These are phyloP conservation scores for Eupithecia pulchellata DNA, from an alignment of 2,888 invertebrate species.

Conservation along the genomic window DNA sequence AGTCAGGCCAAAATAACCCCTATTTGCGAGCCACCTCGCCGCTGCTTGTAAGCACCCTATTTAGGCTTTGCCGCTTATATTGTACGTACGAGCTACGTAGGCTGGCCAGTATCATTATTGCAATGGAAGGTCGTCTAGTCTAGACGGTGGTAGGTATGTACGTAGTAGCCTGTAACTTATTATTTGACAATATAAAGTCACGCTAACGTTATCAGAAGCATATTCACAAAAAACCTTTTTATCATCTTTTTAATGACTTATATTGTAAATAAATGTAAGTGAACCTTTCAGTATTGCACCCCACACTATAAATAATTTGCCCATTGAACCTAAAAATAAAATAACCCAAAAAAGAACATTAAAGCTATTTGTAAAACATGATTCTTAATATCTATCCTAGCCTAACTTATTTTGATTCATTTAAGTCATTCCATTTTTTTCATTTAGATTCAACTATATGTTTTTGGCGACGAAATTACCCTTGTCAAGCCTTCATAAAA, in stretches of 20 bases:
- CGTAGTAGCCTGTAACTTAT: background rate
- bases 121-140: constrained; percentile 5
- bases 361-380: too few species aligned
- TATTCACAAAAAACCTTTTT: too few species aligned
- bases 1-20: constrained; percentile 77
- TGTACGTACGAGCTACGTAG: constrained; percentile 9
- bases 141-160: too few species aligned
- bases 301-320: too few species aligned
- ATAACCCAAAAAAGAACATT: too few species aligned
- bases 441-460: background rate
- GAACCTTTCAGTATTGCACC: too few species aligned
- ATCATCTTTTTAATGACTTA: too few species aligned
- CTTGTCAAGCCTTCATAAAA: background rate
- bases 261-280: too few species aligned
- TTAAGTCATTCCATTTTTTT: background rate
- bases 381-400: too few species aligned
- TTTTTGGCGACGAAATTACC: background rate
- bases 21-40: constrained; percentile 58
- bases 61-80: constrained; percentile 57
- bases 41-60: constrained; percentile 60
- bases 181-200: background rate
- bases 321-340: too few species aligned
- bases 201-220: too few species aligned
- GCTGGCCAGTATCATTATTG: constrained; percentile 17
- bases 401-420: too few species aligned